Evolutionary conservation across 2,888 invertebrate species (phyloP).

Genomic region (Microctonus brassicae): DNA sequence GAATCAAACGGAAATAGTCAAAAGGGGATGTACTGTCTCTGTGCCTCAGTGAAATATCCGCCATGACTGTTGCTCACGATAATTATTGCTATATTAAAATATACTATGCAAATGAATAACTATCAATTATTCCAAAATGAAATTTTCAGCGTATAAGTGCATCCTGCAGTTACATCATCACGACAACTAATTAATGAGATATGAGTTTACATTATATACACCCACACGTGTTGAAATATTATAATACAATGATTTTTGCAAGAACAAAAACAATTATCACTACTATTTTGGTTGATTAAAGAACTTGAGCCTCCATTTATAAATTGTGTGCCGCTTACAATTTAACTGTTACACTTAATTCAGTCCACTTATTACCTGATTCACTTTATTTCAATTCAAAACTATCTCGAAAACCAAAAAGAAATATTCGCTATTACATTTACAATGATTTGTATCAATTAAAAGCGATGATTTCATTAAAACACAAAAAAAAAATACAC

Average conservation of each 20-base stretch:
- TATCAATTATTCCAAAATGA: background rate
- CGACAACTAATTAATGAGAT: background rate
- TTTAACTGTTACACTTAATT: background rate
- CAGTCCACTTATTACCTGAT: background rate
- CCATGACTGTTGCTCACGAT: background rate
- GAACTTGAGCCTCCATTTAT: background rate
- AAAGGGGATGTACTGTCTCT: constrained; percentile 18
- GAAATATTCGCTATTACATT: background rate
- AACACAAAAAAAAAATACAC: background rate
- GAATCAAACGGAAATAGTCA: constrained; percentile 38
- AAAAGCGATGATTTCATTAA: background rate
- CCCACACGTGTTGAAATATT: background rate
- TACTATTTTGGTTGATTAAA: background rate
- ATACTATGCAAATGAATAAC: background rate
- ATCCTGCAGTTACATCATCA: background rate
- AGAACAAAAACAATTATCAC: background rate
- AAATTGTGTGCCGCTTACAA: background rate
- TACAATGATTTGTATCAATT: background rate
- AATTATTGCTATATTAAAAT: constrained; percentile 1
- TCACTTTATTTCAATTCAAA: background rate
- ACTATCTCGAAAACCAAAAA: background rate
- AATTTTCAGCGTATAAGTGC: background rate
- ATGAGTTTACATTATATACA: too few relatives aligned
- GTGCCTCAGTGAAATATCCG: constrained; percentile 6
- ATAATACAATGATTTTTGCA: background rate